phyloP scores from a whole-genome alignment of 1,140 invertebrate species.

The Drosophila suzukii region DNA sequence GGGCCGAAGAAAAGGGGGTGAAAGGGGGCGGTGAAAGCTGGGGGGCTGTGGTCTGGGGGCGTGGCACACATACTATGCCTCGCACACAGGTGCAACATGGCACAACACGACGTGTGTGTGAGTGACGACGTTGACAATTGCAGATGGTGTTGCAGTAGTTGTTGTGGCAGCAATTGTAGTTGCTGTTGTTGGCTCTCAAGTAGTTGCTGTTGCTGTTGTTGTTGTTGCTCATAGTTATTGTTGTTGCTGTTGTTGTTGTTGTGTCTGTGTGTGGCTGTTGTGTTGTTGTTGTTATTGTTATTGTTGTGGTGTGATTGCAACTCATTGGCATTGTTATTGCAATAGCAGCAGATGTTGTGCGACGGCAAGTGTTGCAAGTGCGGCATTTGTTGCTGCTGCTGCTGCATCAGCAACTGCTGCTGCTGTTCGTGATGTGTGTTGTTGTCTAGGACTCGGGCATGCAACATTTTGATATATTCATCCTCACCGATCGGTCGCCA shows the following conservation, averaged over 20 bases:
- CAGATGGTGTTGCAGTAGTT: slow-evolving; percentile 41
- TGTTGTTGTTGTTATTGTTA: slow-evolving; percentile 29
- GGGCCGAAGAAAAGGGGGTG: neutral
- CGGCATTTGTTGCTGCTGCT: slow-evolving; percentile 20
- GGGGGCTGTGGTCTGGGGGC: slow-evolving; percentile 5
- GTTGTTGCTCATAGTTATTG: slow-evolving; percentile 2
- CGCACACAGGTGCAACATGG: slow-evolving; percentile 81
- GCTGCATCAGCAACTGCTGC: slow-evolving; percentile 6
- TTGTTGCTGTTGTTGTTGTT: slow-evolving; percentile 38
- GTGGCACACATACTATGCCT: slow-evolving; percentile 81
- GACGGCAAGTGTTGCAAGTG: slow-evolving; percentile 3
- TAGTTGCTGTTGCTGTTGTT: slow-evolving; percentile 30
- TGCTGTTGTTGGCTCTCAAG: slow-evolving; percentile 23
- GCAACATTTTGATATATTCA: slow-evolving; percentile 84
- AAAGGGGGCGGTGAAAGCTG: neutral
- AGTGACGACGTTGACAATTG: slow-evolving; percentile 52
- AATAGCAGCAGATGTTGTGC: slow-evolving; percentile 55
- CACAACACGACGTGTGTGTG: slow-evolving; percentile 71
- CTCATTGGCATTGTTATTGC: slow-evolving; percentile 28
- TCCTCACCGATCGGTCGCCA: slow-evolving; percentile 94
- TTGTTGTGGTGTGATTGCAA: slow-evolving; percentile 11
- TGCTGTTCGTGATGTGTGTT: slow-evolving; percentile 55
- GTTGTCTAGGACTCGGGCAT: slow-evolving; percentile 80
- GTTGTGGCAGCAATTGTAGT: slow-evolving; percentile 42
- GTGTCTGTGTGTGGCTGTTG: slow-evolving; percentile 5